These are phyloP conservation scores for Platycheirus albimanus DNA, from an alignment of 2,888 invertebrate species.

Conservation along the genomic window DNA sequence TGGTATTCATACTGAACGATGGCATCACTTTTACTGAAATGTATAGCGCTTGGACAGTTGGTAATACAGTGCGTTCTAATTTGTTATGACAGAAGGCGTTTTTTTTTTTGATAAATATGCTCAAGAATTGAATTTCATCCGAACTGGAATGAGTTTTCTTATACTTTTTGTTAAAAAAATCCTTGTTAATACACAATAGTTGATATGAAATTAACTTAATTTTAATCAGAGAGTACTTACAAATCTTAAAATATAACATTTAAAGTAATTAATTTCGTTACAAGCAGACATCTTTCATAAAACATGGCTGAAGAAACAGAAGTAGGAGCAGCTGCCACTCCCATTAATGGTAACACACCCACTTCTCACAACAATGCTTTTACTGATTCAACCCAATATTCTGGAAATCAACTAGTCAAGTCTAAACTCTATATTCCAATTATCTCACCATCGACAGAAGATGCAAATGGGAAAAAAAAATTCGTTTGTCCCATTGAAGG, in stretches of 20 bases:
- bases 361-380: slow-evolving; percentile 7
- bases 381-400: slow-evolving; percentile 13
- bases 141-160: too few relatives aligned
- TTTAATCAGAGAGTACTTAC: too few relatives aligned
- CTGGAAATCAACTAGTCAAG: not conserved
- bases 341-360: slow-evolving; percentile 58
- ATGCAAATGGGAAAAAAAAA: slow-evolving; percentile 78
- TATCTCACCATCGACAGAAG: slow-evolving; percentile 12
- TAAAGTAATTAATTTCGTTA: too few relatives aligned
- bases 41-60: not conserved
- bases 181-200: too few relatives aligned
- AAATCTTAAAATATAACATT: too few relatives aligned
- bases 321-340: slow-evolving; percentile 60
- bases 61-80: slow-evolving; percentile 40
- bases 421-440: not conserved
- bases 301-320: slow-evolving; percentile 44
- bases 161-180: too few relatives aligned
- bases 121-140: too few relatives aligned
- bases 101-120: too few relatives aligned
- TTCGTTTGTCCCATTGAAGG: slow-evolving; percentile 79
- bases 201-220: too few relatives aligned
- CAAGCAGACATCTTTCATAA: not conserved
- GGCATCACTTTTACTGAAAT: slow-evolving; percentile 17
- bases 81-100: slow-evolving; percentile 71
- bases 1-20: too few relatives aligned